phyloP scores from a whole-genome alignment of 2,797 vertebrate genomes.

The Molossus molossus region DNA sequence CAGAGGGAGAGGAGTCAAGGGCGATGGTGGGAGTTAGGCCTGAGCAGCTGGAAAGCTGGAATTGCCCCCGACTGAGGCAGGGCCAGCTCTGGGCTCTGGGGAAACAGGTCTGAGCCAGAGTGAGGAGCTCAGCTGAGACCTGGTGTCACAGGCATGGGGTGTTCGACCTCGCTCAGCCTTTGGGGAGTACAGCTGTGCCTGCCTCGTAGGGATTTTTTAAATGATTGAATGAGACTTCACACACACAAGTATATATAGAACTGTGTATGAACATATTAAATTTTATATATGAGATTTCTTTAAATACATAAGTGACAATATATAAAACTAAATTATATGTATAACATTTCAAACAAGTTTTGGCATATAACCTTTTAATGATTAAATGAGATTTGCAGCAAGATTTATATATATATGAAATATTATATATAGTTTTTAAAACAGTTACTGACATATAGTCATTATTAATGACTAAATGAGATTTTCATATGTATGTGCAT shows the following conservation, averaged over 20 bases:
- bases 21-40: too few relatives aligned
- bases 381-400: constrained; percentile 39
- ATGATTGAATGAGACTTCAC: not conserved
- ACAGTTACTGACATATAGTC: not conserved
- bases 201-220: not conserved
- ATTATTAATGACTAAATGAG: constrained; percentile 9
- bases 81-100: not conserved
- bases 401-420: constrained; percentile 16
- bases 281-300: constrained; percentile 10
- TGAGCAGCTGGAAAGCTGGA: not conserved
- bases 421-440: not conserved
- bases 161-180: not conserved
- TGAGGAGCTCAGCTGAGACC: not conserved
- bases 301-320: constrained; percentile 27
- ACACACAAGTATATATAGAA: not conserved
- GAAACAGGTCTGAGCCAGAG: not conserved
- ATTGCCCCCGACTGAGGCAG: not conserved
- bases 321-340: constrained; percentile 42
- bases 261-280: not conserved
- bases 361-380: constrained; percentile 43
- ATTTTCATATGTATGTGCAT: not conserved
- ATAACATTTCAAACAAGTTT: not conserved
- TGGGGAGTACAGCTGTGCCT: not conserved
- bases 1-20: too few relatives aligned
- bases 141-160: not conserved